Conservation (phyloP, 2,888 invertebrate species). For the Thyatira batis region DNA sequence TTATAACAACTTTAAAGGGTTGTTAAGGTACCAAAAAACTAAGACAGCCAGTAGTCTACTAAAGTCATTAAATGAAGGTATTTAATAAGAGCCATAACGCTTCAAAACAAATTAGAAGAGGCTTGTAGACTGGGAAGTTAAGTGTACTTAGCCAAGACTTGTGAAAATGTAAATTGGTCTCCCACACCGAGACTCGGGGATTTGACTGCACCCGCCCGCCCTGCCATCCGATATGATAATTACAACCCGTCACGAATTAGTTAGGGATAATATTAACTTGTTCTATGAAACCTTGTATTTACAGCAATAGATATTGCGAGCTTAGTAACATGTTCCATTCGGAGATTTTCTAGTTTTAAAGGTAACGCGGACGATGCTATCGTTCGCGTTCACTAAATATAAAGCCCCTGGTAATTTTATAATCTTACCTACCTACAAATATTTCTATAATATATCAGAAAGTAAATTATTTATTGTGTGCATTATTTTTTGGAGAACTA, state of each 20-base stretch:
- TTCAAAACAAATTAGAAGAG: conserved; percentile 55
- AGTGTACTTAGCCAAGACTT: conserved; percentile 65
- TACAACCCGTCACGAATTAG: conserved; percentile 18
- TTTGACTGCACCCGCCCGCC: conserved; percentile 30
- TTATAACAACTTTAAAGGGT: too few species aligned
- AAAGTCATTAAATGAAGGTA: conserved; percentile 8
- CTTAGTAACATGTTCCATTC: too few species aligned
- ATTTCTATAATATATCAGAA: too few species aligned
- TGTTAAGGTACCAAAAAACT: conserved; percentile 7
- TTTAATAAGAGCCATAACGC: conserved; percentile 34
- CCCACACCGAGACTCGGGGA: conserved; percentile 29
- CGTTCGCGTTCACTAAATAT: too few species aligned
- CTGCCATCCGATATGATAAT: conserved; percentile 39
- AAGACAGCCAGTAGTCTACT: neutral
- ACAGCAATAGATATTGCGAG: too few species aligned
- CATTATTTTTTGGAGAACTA: too few species aligned
- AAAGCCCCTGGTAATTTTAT: too few species aligned
- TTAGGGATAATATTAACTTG: conserved; percentile 8
- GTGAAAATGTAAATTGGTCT: conserved; percentile 60
- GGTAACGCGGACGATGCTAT: too few species aligned
- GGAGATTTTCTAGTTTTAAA: too few species aligned
- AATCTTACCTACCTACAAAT: too few species aligned
- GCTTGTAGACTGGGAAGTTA: conserved; percentile 58
- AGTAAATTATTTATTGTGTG: too few species aligned
- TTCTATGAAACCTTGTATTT: neutral